Evolutionary conservation across 2,888 invertebrate genomes (phyloP), one percentile per base, ranked within the genome.

Genomic region (Psylliodes chrysocephalus): DNA sequence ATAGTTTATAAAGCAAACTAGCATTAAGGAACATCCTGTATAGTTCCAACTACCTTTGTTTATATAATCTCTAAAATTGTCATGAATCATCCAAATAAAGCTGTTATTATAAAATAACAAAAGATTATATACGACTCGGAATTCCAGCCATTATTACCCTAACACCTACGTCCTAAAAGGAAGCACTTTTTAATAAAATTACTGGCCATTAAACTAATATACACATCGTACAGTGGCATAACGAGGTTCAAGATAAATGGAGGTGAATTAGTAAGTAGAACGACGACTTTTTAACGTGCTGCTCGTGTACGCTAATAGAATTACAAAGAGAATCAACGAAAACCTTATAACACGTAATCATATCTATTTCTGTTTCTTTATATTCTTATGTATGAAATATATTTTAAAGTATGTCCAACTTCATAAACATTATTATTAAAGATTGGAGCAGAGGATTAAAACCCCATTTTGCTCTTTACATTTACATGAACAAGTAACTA

Each of bases 181-280:
- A 59, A 59, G 59, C 51, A 51, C 49, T 51, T 59, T 59, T 59
- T 59, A 59, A 40, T 59, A 59, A 59, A 59, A 59, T 59, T 59
- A 59, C 49, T 49, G 22, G 14, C 59, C 38, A 51, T 59, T 59
- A 59, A 22, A 59, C 49, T 40, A 59, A 59, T 59, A 59, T 59
- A 40, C 47, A 49, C 49, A 28, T 59, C 40, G 12, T 25, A 51
- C 25, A 40, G 49, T 49, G 59, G 38, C 40, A 40, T 38, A 22
- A 57, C 47, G 47, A 49, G 33, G 57, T 57, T 22, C 47, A 49
- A 57, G 57, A 59, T 40, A 49, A 59, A 57, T 57, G 35, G 46
- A 49, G 12, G 38, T 6, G 60, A 64, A 64, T 56, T 56, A 60
- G 46, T 52, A 55, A 60, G 64, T 56, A 52, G 64, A 44, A 64